phyloP scores from a whole-genome alignment of 1,140 invertebrate species.

The Agraylea sexmaculata region DNA sequence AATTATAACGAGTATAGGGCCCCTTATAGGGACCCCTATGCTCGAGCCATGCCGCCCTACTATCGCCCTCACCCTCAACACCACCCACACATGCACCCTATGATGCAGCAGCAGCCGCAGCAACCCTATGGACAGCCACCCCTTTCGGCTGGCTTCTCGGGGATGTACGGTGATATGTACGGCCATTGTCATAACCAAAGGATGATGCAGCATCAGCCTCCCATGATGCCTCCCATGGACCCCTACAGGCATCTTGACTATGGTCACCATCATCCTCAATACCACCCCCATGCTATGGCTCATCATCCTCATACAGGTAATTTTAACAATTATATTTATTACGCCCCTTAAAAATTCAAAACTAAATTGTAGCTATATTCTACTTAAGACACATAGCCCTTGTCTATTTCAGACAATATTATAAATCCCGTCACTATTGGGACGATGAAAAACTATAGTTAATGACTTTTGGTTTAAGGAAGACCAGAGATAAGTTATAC shows the following conservation, averaged over 20 bases:
- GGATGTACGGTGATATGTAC: not conserved
- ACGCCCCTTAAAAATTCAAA: too few species aligned
- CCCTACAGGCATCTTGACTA: not conserved
- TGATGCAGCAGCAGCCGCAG: not conserved
- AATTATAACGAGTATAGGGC: constrained; percentile 16
- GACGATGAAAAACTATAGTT: too few species aligned
- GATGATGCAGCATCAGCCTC: not conserved
- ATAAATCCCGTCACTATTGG: too few species aligned
- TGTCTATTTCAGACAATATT: too few species aligned
- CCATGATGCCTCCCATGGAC: too few species aligned
- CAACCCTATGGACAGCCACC: not conserved
- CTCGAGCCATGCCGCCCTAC: constrained; percentile 2
- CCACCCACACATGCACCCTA: not conserved
- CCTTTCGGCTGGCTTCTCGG: not conserved
- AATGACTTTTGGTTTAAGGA: too few species aligned
- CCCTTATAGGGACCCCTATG: constrained; percentile 6
- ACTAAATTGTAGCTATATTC: too few species aligned
- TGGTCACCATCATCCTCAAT: not conserved
- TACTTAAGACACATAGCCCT: too few species aligned
- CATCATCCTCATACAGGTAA: too few species aligned
- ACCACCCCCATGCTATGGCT: too few species aligned
- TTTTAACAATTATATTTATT: too few species aligned
- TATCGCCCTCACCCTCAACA: not conserved
- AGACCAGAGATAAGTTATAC: too few species aligned
- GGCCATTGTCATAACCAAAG: not conserved